Conservation (phyloP, 1,140 invertebrate genomes). For the Drosophila sproati region DNA sequence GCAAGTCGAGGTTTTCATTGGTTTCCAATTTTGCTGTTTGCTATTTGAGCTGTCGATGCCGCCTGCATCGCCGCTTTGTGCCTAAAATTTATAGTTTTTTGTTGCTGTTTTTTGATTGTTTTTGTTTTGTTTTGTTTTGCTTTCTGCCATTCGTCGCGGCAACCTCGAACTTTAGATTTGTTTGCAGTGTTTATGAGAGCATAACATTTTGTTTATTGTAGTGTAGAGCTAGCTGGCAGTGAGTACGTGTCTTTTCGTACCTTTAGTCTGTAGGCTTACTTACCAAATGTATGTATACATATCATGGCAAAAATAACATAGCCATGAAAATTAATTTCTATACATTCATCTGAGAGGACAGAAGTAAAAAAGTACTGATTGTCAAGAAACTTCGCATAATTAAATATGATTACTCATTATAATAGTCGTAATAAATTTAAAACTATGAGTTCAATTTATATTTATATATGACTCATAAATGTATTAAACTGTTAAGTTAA, state of each 20-base stretch:
- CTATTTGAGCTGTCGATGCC: constrained; percentile 66
- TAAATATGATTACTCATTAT: too few species aligned
- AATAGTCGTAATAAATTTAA: too few species aligned
- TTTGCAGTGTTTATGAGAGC: constrained; percentile 81
- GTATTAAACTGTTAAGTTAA: too few species aligned
- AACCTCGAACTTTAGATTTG: constrained; percentile 83
- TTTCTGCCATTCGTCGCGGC: constrained; percentile 62
- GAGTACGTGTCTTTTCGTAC: constrained; percentile 54
- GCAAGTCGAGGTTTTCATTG: constrained; percentile 79
- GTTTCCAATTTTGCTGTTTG: constrained; percentile 79
- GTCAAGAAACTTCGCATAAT: not conserved
- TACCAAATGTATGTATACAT: constrained; percentile 3
- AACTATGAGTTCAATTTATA: too few species aligned
- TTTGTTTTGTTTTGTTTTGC: constrained; percentile 36
- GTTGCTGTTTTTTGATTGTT: constrained; percentile 50
- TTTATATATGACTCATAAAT: too few species aligned
- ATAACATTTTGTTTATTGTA: constrained; percentile 68
- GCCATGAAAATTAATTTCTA: not conserved
- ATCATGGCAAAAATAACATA: not conserved
- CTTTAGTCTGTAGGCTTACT: constrained; percentile 9
- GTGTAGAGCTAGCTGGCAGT: constrained; percentile 22
- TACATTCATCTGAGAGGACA: not conserved
- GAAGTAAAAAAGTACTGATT: not conserved
- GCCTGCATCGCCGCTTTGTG: constrained; percentile 49
- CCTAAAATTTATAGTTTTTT: constrained; percentile 73